These are phyloP conservation scores for Sesamia nonagrioides DNA, from an alignment of 1,140 invertebrate species.

Conservation along the genomic window DNA sequence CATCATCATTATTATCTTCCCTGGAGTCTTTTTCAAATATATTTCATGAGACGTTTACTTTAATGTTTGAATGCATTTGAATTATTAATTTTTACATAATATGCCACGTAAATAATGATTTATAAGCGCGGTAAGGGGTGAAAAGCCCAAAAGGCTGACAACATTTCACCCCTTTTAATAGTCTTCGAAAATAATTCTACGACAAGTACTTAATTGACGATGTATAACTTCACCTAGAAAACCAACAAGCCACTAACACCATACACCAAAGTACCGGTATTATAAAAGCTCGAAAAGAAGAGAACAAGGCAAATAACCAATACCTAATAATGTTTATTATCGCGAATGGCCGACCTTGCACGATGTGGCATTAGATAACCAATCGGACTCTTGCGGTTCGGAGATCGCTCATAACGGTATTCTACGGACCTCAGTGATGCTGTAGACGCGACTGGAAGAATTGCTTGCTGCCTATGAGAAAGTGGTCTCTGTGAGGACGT, in stretches of 20 bases:
- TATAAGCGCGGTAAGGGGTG: no score
- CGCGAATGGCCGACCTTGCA: conserved; percentile 66
- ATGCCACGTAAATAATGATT: no score
- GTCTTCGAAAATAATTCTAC: no score
- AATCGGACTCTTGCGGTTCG: conserved; percentile 72
- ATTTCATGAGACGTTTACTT: no score
- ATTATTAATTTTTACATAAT: no score
- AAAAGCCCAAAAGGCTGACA: no score
- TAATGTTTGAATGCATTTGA: no score
- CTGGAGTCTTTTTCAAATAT: no score
- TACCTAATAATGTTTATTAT: conserved; percentile 53
- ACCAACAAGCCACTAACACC: background rate
- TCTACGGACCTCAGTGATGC: conserved; percentile 37
- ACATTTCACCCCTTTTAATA: no score
- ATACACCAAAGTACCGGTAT: conserved; percentile 30
- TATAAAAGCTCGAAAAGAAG: conserved; percentile 40
- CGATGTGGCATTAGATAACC: conserved; percentile 74
- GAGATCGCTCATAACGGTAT: conserved; percentile 73
- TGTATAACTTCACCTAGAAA: conserved; percentile 11
- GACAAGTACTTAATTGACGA: no score
- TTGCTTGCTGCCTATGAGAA: conserved; percentile 22
- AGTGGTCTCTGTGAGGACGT: conserved; percentile 7
- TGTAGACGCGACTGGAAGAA: background rate
- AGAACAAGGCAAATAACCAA: conserved; percentile 44
- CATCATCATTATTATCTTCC: no score